Base-by-base conservation (phyloP, 1,140 invertebrate genomes). In the Chelonus insularis region DNA sequence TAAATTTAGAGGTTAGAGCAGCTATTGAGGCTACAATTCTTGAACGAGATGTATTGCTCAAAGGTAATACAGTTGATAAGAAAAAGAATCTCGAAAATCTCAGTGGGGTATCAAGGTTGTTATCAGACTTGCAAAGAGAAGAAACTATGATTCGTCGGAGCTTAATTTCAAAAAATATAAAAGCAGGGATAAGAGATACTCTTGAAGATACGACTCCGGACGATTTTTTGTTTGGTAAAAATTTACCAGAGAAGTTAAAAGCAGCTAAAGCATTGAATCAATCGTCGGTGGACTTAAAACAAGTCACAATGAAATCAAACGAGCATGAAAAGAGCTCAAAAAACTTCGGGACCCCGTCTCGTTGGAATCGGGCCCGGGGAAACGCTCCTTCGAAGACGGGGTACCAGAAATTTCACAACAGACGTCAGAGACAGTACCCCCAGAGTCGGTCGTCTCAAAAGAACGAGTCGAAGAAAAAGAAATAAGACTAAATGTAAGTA, bases 41-140 rank as follows among this genome's bases (percentile, higher is more conserved):
- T 29, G 50, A 23, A 12, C 37, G 16, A n/a, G n/a, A n/a, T n/a
- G n/a, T n/a, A n/a, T n/a, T n/a, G n/a, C n/a, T 39, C 47, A 1
- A 12, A 25, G 1, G 9, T 37, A 2, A 16, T 45, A 11, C 7
- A 58, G n/a, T 18, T 37, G 11, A 14, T n/a, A n/a, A n/a, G 48
- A 12, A 8, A 52, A 45, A 55, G 51, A 51, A 21, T 23, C 1
- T 8, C 32, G 54, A 51, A 20, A 37, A 12, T 4, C 8, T 36
- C 1, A 57, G 51, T 50, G 64, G 47, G 14, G 57, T 62, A 4
- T 14, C 18, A 1, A 21, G 57, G 39, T 14, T 63, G 3, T 25
- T 66, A n/a, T 50, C 57, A 8, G 64, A 66, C 36, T 36, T 63
- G 4, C 60, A 60, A 56, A 36, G 48, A n/a, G 59, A 65, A 18